Percentiles rank a stretch among this genome's conserved stretches.
Conservation (phyloP, 23 tunicate genomes). For the Styela plicata region DNA sequence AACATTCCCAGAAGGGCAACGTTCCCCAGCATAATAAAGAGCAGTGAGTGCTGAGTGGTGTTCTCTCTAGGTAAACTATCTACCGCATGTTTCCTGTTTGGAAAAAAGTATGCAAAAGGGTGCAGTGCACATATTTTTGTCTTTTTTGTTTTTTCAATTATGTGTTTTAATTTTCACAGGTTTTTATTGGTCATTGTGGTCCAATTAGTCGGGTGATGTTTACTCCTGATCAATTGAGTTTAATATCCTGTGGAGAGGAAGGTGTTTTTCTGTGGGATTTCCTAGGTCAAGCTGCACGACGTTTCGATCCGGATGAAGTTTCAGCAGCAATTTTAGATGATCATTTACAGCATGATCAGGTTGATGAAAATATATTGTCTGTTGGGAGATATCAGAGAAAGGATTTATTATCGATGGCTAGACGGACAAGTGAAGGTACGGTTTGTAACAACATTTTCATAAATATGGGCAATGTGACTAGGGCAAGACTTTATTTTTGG, state of each 20-base stretch:
- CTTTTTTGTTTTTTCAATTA: not conserved
- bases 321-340: not conserved
- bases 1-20: too few species aligned
- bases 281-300: conserved; percentile 19
- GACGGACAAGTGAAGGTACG: conserved; percentile 24
- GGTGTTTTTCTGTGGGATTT: conserved; percentile 78
- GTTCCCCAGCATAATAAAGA: too few species aligned
- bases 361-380: conserved; percentile 20
- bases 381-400: conserved; percentile 22
- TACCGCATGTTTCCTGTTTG: too few species aligned
- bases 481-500: too few species aligned
- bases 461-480: too few species aligned
- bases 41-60: too few species aligned
- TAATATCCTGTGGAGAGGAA: conserved; percentile 61
- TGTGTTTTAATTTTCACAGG: conserved; percentile 36
- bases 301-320: conserved; percentile 10
- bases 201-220: conserved; percentile 47
- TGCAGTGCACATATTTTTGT: not conserved
- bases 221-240: conserved; percentile 55
- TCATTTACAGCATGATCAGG: not conserved
- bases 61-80: too few species aligned
- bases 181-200: conserved; percentile 75
- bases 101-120: not conserved
- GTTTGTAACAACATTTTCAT: too few species aligned
- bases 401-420: conserved; percentile 12